phyloP scores from a whole-genome alignment of 1,140 invertebrate species.

The Leptestheria dahalacensis region DNA sequence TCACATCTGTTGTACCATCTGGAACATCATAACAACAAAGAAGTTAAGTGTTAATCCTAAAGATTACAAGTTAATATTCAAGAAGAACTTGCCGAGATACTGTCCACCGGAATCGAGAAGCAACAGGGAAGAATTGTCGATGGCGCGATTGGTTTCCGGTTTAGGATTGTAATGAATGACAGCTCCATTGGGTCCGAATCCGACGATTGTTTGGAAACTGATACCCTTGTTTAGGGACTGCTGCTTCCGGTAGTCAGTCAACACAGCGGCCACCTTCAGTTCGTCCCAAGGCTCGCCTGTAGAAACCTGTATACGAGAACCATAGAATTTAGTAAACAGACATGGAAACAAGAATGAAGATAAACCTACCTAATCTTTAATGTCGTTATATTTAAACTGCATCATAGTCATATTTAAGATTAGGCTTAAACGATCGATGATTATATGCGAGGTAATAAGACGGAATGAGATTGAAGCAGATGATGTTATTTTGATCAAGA shows the following conservation, averaged over 20 bases:
- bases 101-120: constrained; percentile 44
- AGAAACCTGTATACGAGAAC: constrained; percentile 19
- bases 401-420: constrained; percentile 23
- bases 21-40: constrained; percentile 26
- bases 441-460: too few species aligned
- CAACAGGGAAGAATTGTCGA: constrained; percentile 43
- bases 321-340: constrained; percentile 17
- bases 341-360: background rate
- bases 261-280: constrained; percentile 43
- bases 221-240: constrained; percentile 51
- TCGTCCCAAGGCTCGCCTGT: constrained; percentile 39
- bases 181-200: constrained; percentile 73
- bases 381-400: background rate
- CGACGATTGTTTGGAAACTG: constrained; percentile 77
- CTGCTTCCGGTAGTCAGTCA: constrained; percentile 48
- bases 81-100: constrained; percentile 27
- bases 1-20: constrained; percentile 46
- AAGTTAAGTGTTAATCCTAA: background rate
- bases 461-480: too few species aligned
- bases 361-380: background rate
- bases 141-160: constrained; percentile 48
- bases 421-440: too few species aligned
- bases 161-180: constrained; percentile 78
- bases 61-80: constrained; percentile 30
- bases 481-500: too few species aligned